Percentiles rank a stretch among this genome's conserved stretches.
phyloP scores from a whole-genome alignment of 2,797 vertebrate species.

The Sebastes taczanowskii region DNA sequence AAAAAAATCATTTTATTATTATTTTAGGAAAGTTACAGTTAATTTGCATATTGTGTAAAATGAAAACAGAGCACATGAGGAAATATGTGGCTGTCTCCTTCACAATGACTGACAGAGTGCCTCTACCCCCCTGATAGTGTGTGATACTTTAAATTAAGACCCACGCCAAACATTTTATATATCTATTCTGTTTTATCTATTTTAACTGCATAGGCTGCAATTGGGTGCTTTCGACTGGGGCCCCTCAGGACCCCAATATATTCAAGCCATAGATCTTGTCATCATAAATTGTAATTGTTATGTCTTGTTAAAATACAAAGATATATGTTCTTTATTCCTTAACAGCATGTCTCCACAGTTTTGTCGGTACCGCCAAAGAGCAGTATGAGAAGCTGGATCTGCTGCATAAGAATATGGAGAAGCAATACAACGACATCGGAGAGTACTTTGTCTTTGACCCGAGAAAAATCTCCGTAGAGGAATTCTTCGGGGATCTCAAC shows the following conservation, averaged over 20 bases:
- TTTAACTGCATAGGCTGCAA: too few relatives aligned
- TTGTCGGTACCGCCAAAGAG: slow-evolving; percentile 83
- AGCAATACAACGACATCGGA: slow-evolving; percentile 83
- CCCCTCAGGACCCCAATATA: not conserved
- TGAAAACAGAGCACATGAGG: too few relatives aligned
- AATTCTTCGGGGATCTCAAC: slow-evolving; percentile 88
- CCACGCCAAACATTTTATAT: too few relatives aligned
- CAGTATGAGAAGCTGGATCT: slow-evolving; percentile 86
- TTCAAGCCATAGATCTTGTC: not conserved
- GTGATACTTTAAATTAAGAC: too few relatives aligned
- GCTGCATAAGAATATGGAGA: slow-evolving; percentile 91
- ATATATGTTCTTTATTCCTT: slow-evolving; percentile 70
- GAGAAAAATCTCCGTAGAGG: slow-evolving; percentile 84
- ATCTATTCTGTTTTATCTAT: too few relatives aligned
- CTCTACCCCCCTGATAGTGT: too few relatives aligned
- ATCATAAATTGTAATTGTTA: not conserved
- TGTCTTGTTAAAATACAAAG: not conserved
- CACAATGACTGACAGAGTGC: too few relatives aligned
- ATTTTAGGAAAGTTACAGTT: too few relatives aligned
- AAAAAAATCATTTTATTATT: too few relatives aligned
- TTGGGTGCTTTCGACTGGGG: too few relatives aligned
- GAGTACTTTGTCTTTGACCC: slow-evolving; percentile 86
- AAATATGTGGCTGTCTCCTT: too few relatives aligned
- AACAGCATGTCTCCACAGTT: slow-evolving; percentile 78
- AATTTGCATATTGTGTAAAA: too few relatives aligned